phyloP scores from a whole-genome alignment of 2,113 vertebrate species.

The Ctenodactylus gundi region DNA sequence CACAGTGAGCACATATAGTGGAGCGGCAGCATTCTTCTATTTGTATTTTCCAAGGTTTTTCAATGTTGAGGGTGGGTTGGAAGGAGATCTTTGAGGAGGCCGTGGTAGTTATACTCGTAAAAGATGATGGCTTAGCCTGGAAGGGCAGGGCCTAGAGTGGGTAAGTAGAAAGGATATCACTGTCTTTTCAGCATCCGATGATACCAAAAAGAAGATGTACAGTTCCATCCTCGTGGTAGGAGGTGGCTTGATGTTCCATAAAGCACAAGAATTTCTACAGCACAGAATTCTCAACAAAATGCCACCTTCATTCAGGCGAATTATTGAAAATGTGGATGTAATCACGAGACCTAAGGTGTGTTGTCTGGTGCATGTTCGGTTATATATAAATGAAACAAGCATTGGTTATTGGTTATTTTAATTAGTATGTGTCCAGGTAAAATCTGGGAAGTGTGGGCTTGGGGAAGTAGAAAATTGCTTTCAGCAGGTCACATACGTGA shows the following conservation, averaged over 20 bases:
- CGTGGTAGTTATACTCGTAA: neutral
- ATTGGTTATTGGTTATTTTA: neutral
- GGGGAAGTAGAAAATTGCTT: neutral
- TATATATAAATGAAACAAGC: neutral
- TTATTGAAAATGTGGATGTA: conserved; percentile 98
- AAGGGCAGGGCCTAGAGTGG: too few relatives aligned
- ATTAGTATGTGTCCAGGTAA: neutral
- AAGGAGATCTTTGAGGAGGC: neutral
- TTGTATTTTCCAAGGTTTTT: neutral
- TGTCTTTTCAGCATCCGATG: conserved; percentile 92
- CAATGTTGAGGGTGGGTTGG: neutral
- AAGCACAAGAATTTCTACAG: conserved; percentile 96
- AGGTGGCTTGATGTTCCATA: conserved; percentile 96
- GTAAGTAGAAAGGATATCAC: neutral
- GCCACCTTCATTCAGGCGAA: conserved; percentile 97
- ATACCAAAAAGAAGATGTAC: conserved; percentile 99
- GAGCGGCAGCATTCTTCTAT: neutral
- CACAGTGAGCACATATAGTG: neutral
- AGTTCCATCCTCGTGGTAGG: conserved; percentile 97
- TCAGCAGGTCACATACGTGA: neutral
- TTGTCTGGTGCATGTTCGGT: neutral
- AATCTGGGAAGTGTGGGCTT: neutral
- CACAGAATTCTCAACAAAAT: conserved; percentile 99
- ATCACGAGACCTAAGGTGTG: conserved; percentile 97
- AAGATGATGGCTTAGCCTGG: neutral